A percentile compares a stretch with the other conserved stretches of the same genome.
phyloP scores from a whole-genome alignment of 2,113 vertebrate genomes.

The Piaya cayana region DNA sequence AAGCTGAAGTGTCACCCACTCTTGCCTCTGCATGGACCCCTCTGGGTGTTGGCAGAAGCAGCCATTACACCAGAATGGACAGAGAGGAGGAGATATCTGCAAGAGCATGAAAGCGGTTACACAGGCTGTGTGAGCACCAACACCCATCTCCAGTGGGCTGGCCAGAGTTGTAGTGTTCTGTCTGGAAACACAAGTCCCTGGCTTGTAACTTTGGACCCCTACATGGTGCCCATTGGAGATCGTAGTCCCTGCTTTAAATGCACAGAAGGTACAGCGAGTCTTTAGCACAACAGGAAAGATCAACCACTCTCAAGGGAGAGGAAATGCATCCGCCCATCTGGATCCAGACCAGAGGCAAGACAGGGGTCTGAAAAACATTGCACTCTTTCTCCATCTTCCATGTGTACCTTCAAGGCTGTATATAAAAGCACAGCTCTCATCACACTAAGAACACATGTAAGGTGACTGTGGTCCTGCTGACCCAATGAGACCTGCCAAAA shows the following conservation, averaged over 20 bases:
- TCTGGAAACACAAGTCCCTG: background rate
- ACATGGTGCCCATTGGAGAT: accelerated
- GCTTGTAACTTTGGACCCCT: background rate
- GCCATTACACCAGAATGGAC: too few species aligned
- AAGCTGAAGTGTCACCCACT: accelerated
- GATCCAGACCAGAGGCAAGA: too few species aligned
- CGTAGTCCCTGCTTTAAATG: accelerated
- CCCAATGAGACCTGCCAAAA: background rate
- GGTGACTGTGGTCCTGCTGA: background rate
- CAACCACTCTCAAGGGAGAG: background rate
- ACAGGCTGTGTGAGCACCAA: background rate
- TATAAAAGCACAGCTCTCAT: background rate
- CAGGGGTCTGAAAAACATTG: background rate
- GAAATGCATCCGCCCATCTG: background rate
- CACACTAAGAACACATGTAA: background rate
- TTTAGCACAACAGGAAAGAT: background rate
- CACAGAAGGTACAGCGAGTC: background rate
- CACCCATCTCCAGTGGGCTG: accelerated
- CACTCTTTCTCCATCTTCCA: background rate
- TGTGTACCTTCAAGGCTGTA: background rate
- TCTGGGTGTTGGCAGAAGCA: background rate
- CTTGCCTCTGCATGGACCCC: accelerated
- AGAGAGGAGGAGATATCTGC: background rate
- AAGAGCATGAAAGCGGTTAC: background rate
- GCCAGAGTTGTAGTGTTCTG: background rate